phyloP scores from a whole-genome alignment of 2,797 vertebrate genomes.

The Poliocrania exsul region DNA sequence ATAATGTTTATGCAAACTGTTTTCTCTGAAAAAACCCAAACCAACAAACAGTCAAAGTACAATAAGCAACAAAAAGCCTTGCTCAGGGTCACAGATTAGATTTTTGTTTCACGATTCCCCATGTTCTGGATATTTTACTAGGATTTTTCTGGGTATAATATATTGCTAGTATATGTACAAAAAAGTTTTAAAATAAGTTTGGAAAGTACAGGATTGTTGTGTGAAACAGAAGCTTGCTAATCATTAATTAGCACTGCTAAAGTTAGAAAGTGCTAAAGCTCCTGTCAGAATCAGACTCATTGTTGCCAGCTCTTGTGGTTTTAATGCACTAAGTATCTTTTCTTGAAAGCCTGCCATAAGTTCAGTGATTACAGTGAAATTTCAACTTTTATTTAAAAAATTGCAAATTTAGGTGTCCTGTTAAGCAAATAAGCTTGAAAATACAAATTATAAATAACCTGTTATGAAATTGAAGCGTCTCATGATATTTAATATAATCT shows the following conservation, averaged over 20 bases:
- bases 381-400: neutral
- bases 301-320: neutral
- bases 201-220: neutral
- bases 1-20: neutral
- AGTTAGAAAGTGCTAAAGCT: slow-evolving; percentile 19
- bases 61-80: neutral
- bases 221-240: slow-evolving; percentile 5
- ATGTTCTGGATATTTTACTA: neutral
- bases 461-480: neutral
- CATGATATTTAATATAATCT: neutral
- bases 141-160: neutral
- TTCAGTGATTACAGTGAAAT: neutral
- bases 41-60: neutral
- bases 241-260: slow-evolving; percentile 30
- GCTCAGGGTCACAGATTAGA: neutral
- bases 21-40: neutral
- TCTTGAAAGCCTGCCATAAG: neutral
- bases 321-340: neutral
- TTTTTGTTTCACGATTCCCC: neutral
- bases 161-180: neutral
- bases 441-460: neutral
- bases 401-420: neutral
- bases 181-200: neutral
- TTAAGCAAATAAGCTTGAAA: neutral
- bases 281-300: neutral